Base-by-base conservation (phyloP, 2,888 invertebrate species). In the Hipparchia semele region DNA sequence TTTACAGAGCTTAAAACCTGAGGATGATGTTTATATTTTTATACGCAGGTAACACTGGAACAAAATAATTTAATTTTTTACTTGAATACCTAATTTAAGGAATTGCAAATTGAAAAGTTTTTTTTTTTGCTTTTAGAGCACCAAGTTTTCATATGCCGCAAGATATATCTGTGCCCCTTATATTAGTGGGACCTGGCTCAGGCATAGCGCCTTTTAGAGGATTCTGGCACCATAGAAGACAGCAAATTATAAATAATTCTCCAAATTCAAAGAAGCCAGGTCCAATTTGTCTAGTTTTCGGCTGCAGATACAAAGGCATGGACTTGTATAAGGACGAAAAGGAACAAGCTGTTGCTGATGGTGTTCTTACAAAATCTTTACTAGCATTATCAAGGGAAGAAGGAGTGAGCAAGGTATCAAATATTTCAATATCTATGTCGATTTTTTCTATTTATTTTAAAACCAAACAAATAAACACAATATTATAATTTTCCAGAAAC, bases 201-300 rank as follows among this genome's bases (percentile, higher is more conserved):
- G 99, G 99, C 2, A 98, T 99, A 61, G 99, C 99, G 0, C 99
- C 99, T 0, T 99, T 99, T 89, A 95, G 98, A 85, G 97, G 97
- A 10, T 99, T 99, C 85, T 99, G 98, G 99, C 97, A 98, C 84
- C 98, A 99, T 81, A 95, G 96, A 74, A 84, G 84, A 74, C 81
- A 84, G 60, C 86, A 86, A 71, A 85, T 89, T 2, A 79, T 83
- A 54, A 80, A 84, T 23, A 64, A 64, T 12, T 46, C 62, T 62
- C 77, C 82, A n/a, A 78, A 68, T 33, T 73, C 79, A 1, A 80
- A 78, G n/a, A 85, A 86, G 54, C 75, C 85, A 4, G 94, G 94
- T 10, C 87, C 89, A 78, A 96, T 97, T 82, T 97, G 96, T 95
- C 87, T 98, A 65, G 98, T 98, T 90, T 98, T 98, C 82, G 98